phyloP scores from a whole-genome alignment of 2,113 vertebrate genomes.

The Himantopus leucocephalus region DNA sequence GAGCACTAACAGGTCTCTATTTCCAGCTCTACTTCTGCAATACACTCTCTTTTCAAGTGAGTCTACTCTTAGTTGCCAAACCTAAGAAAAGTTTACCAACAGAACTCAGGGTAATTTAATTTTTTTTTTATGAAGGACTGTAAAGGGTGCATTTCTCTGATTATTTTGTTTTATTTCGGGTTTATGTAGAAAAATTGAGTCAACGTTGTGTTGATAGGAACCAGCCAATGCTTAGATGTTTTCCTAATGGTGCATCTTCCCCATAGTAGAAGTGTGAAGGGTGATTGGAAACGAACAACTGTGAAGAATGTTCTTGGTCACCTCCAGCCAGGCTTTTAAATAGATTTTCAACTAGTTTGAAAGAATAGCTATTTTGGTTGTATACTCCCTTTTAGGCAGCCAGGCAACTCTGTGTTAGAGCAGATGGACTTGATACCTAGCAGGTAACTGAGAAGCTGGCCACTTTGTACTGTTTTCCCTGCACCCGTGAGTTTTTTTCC shows the following conservation, averaged over 20 bases:
- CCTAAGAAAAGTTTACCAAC: accelerated
- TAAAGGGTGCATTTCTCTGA: neutral
- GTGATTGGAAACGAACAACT: neutral
- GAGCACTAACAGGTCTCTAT: neutral
- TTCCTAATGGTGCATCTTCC: neutral
- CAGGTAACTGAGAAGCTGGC: neutral
- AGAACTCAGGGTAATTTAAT: neutral
- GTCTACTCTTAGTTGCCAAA: neutral
- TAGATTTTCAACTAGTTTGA: neutral
- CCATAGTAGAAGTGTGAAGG: neutral
- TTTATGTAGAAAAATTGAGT: neutral
- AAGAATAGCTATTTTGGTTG: neutral
- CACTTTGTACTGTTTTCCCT: neutral
- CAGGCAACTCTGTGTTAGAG: neutral
- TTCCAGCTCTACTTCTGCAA: neutral
- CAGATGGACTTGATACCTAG: neutral
- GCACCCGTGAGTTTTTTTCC: accelerated
- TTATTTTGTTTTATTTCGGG: neutral
- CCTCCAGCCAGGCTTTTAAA: neutral
- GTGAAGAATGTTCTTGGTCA: neutral
- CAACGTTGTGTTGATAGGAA: neutral
- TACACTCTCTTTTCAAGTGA: neutral
- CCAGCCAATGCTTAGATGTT: neutral
- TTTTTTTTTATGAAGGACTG: neutral
- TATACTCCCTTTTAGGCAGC: neutral